phyloP scores from a whole-genome alignment of 2,113 vertebrate genomes.

The Nesoenas mayeri region DNA sequence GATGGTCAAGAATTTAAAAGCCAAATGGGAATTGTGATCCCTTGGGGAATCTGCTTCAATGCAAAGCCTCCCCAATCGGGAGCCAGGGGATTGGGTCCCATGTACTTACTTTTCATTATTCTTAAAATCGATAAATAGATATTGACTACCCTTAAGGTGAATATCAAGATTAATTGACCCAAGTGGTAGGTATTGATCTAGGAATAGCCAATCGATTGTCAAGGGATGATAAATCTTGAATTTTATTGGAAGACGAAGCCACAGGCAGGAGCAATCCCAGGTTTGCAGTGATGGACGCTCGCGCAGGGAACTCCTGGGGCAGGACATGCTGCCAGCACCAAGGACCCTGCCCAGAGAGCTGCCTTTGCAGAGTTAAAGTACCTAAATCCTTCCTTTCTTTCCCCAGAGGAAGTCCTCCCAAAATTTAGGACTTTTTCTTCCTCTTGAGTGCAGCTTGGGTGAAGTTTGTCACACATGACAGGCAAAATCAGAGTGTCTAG shows the following conservation, averaged over 20 bases:
- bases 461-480: background rate
- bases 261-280: background rate
- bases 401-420: background rate
- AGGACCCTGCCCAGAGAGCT: background rate
- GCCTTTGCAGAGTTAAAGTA: background rate
- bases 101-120: slow-evolving; percentile 70
- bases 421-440: background rate
- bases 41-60: fast-evolving
- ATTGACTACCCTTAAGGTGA: slow-evolving; percentile 64
- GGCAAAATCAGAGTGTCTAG: background rate
- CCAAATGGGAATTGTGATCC: background rate
- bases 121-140: slow-evolving; percentile 72
- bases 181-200: slow-evolving; percentile 68
- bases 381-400: background rate
- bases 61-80: background rate
- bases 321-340: fast-evolving
- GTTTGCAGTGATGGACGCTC: background rate
- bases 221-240: slow-evolving; percentile 58
- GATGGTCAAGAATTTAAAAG: background rate
- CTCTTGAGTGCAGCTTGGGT: fast-evolving
- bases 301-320: fast-evolving
- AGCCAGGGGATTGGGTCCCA: background rate
- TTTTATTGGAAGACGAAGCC: slow-evolving; percentile 31
- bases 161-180: slow-evolving; percentile 75
- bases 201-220: slow-evolving; percentile 51